These are phyloP conservation scores for Anthopleura xanthogrammica DNA, from an alignment of 92 coral and sea anemone species.

Conservation along the genomic window DNA sequence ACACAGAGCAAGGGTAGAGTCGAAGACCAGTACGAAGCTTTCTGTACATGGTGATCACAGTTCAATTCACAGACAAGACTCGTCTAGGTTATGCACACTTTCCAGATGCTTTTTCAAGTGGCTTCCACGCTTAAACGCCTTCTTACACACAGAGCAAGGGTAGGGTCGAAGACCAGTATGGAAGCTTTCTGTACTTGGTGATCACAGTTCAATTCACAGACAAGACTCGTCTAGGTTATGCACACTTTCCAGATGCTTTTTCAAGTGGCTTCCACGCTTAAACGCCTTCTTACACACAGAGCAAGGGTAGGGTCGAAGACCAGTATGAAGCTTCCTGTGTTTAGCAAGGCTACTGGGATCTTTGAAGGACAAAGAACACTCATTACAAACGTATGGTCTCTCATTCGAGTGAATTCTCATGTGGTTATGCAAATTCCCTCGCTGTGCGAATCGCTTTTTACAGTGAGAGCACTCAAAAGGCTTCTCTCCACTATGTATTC, in stretches of 20 bases:
- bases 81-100: slow-evolving; percentile 21
- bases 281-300: slow-evolving; percentile 21
- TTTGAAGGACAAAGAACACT: slow-evolving; percentile 22
- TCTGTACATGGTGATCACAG: slow-evolving; percentile 2
- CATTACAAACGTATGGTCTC: slow-evolving; percentile 20
- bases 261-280: slow-evolving; percentile 34
- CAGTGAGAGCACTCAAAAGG: slow-evolving; percentile 31
- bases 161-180: too few species aligned
- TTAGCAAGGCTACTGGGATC: slow-evolving; percentile 37
- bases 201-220: not conserved
- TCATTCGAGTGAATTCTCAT: slow-evolving; percentile 22
- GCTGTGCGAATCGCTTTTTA: slow-evolving; percentile 26
- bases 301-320: slow-evolving; percentile 25
- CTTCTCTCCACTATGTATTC: slow-evolving; percentile 30
- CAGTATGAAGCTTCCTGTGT: slow-evolving; percentile 26
- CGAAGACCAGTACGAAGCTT: slow-evolving; percentile 14
- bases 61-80: not conserved
- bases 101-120: slow-evolving; percentile 17
- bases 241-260: slow-evolving; percentile 17
- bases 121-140: slow-evolving; percentile 28
- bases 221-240: slow-evolving; percentile 9
- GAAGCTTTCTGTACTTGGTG: too few species aligned
- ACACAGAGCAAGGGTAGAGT: slow-evolving; percentile 19
- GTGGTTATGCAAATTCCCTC: slow-evolving; percentile 21
- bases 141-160: slow-evolving; percentile 11